A percentile compares a stretch with the other conserved stretches of the same genome.
Evolutionary conservation across 2,113 vertebrate genomes (phyloP).

Genomic region (Labrus mixtus): DNA sequence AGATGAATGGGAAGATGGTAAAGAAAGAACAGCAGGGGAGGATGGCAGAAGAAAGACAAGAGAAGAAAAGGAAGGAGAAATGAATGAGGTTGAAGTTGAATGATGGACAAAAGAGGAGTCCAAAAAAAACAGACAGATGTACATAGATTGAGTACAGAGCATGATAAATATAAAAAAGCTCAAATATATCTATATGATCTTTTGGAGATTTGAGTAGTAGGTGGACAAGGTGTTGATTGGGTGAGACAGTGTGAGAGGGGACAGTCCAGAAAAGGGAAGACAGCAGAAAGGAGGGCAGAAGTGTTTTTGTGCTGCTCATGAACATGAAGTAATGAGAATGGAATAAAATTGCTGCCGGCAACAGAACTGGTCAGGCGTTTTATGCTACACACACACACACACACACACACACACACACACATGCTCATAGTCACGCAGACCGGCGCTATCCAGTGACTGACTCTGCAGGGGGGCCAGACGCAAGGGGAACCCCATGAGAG

Average conservation of each 20-base stretch:
- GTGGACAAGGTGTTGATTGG: conserved; percentile 4
- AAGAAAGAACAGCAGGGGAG: conserved; percentile 40
- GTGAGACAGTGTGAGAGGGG: background rate
- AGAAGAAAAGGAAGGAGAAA: conserved; percentile 8
- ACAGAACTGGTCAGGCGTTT: conserved; percentile 66
- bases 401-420: conserved; percentile 53
- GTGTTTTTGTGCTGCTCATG: conserved; percentile 70
- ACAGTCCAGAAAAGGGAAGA: conserved; percentile 12
- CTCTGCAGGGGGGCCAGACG: conserved; percentile 59
- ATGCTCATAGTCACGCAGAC: conserved; percentile 50
- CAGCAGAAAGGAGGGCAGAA: conserved; percentile 64
- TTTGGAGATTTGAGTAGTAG: background rate
- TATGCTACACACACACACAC: conserved; percentile 41
- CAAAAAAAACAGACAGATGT: conserved; percentile 11
- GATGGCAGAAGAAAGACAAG: background rate
- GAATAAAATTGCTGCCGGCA: conserved; percentile 68
- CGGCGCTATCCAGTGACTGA: conserved; percentile 29
- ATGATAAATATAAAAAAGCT: background rate
- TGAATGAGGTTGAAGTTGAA: conserved; percentile 10
- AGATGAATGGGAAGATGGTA: conserved; percentile 23
- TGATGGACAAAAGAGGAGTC: conserved; percentile 2
- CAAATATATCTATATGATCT: background rate
- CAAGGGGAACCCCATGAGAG: conserved; percentile 34
- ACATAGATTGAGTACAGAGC: background rate
- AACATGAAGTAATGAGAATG: conserved; percentile 76